Percentiles rank a stretch among this genome's conserved stretches.
Evolutionary conservation across 2,113 vertebrate species (phyloP).

Genomic region (Corvus hawaiiensis): DNA sequence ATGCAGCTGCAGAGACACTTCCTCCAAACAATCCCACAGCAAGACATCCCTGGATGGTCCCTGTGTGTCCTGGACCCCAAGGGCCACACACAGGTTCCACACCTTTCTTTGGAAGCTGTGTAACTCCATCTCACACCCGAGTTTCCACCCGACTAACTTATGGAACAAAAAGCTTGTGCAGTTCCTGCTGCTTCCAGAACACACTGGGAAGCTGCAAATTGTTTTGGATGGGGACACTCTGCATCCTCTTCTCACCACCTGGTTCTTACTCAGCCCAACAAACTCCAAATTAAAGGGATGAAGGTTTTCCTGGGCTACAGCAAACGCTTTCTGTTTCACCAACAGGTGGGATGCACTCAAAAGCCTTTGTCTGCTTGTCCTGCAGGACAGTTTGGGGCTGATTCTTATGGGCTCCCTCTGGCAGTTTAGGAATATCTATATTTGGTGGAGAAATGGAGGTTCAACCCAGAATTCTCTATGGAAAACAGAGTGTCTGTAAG

Average conservation of each 20-base stretch:
- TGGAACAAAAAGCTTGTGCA: background rate
- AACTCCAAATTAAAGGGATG: background rate
- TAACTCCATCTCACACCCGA: background rate
- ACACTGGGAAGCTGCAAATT: background rate
- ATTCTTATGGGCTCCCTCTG: rapidly evolving
- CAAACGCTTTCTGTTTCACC: background rate
- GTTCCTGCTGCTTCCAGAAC: background rate
- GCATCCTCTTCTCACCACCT: background rate
- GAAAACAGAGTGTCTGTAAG: background rate
- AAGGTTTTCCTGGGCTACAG: background rate
- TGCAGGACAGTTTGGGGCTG: background rate
- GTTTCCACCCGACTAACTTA: background rate
- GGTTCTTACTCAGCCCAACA: background rate
- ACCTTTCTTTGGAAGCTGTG: background rate
- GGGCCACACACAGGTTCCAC: rapidly evolving
- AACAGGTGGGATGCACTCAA: background rate
- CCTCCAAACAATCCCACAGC: background rate
- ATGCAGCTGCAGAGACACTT: background rate
- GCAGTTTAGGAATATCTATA: background rate
- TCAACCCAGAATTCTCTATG: background rate
- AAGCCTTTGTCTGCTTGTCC: background rate
- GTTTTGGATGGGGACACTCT: background rate
- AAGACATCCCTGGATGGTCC: background rate
- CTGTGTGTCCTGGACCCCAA: background rate
- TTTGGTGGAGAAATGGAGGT: background rate